Percentiles rank a stretch among this genome's conserved stretches.
phyloP scores from a whole-genome alignment of 2,797 vertebrate species.

The Champsocephalus gunnari region DNA sequence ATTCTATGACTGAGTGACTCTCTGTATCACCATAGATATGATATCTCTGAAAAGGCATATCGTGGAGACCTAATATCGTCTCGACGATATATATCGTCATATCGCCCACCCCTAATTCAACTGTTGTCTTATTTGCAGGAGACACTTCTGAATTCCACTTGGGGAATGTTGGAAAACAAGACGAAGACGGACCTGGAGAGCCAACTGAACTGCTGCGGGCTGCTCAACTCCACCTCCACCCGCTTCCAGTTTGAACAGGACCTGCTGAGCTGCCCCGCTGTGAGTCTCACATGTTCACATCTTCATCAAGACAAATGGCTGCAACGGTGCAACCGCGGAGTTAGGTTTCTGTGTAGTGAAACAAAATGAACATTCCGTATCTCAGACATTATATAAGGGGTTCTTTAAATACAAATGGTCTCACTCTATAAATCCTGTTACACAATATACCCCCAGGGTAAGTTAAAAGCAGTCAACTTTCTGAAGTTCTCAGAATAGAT shows the following conservation, averaged over 20 bases:
- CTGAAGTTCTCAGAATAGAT: slow-evolving; percentile 46
- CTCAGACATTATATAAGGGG: neutral
- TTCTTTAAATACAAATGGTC: neutral
- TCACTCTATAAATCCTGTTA: slow-evolving; percentile 1
- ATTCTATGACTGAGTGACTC: too few species aligned
- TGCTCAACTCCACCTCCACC: slow-evolving; percentile 82
- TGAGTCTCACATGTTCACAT: slow-evolving; percentile 68
- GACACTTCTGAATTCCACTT: slow-evolving; percentile 86
- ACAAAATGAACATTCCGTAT: neutral
- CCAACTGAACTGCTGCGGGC: slow-evolving; percentile 91
- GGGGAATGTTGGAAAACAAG: slow-evolving; percentile 81
- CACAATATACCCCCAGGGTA: slow-evolving; percentile 11
- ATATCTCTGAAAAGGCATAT: too few species aligned
- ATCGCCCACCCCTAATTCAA: neutral
- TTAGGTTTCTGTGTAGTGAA: neutral
- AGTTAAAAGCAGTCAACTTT: slow-evolving; percentile 29
- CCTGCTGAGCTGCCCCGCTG: slow-evolving; percentile 78
- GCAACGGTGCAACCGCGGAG: neutral
- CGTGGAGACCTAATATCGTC: too few species aligned
- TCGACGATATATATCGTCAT: too few species aligned
- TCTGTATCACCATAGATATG: too few species aligned
- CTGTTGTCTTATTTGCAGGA: slow-evolving; percentile 73
- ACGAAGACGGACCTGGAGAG: slow-evolving; percentile 86
- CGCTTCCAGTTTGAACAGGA: slow-evolving; percentile 65
- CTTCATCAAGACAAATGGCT: neutral